phyloP scores from a whole-genome alignment of 2,888 invertebrate species.

The Aphidoletes aphidimyza region DNA sequence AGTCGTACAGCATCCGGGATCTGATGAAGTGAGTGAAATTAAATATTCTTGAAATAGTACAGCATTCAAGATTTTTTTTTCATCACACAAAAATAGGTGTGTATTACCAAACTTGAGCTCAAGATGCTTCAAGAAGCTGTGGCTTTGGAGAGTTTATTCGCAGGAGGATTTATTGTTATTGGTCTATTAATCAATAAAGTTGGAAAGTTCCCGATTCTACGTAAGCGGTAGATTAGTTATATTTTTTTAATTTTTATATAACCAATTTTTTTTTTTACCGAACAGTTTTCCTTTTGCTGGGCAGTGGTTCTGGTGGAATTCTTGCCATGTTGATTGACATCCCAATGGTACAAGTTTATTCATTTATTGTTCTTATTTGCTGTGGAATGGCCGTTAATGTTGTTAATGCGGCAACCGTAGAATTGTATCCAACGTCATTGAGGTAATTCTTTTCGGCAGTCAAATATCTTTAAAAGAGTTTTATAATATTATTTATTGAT shows the following conservation, averaged over 20 bases:
- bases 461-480: background rate
- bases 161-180: constrained; percentile 62
- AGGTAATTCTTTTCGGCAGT: constrained; percentile 59
- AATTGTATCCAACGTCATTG: constrained; percentile 63
- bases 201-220: constrained; percentile 61
- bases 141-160: constrained; percentile 61
- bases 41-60: background rate
- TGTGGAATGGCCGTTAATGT: constrained; percentile 62
- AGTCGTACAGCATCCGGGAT: no score
- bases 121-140: constrained; percentile 61
- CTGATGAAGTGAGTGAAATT: background rate
- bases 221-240: constrained; percentile 60
- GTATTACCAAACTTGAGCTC: constrained; percentile 61
- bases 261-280: background rate
- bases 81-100: constrained; percentile 56
- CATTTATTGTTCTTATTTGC: constrained; percentile 60
- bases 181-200: constrained; percentile 61
- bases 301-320: constrained; percentile 60
- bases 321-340: constrained; percentile 59
- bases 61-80: background rate
- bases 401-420: constrained; percentile 63
- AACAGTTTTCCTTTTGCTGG: constrained; percentile 55
- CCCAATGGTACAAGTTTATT: constrained; percentile 61
- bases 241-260: background rate
- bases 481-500: background rate